Evolutionary conservation across 1,140 invertebrate genomes (phyloP).

Genomic region (Bombus breviceps): DNA sequence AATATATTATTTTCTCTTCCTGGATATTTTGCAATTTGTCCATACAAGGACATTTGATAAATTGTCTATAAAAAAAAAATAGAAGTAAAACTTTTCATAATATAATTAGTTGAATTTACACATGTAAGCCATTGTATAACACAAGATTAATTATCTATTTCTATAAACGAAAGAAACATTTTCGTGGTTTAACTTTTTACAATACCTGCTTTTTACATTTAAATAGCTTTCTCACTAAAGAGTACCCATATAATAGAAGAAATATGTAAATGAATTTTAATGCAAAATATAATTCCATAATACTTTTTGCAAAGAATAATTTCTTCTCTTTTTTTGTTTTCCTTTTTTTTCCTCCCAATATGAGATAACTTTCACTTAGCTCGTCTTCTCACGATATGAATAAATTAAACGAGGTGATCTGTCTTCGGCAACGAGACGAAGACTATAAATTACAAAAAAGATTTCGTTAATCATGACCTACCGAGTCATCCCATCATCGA

Average conservation of each 20-base stretch:
- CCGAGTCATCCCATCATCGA: not conserved
- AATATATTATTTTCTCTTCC: no score
- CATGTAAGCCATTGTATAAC: no score
- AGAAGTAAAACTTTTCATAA: not conserved
- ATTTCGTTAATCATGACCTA: constrained; percentile 11
- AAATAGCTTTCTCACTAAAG: no score
- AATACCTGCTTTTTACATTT: no score
- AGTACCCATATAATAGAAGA: no score
- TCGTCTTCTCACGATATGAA: not conserved
- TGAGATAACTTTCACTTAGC: not conserved
- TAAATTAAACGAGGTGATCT: not conserved
- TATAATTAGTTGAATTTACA: no score
- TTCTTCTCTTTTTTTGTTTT: not conserved
- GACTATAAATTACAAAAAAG: not conserved
- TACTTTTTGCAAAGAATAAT: not conserved
- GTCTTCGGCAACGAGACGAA: not conserved
- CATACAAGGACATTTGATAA: not conserved
- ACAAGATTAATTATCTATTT: no score
- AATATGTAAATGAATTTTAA: no score
- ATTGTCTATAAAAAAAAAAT: not conserved
- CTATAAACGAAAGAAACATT: no score
- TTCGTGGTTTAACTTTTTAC: no score
- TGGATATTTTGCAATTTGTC: not conserved
- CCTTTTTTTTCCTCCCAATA: not conserved
- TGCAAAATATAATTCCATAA: not conserved